Conservation (phyloP, 2,113 vertebrate species). For the Cyphotilapia sp. region DNA sequence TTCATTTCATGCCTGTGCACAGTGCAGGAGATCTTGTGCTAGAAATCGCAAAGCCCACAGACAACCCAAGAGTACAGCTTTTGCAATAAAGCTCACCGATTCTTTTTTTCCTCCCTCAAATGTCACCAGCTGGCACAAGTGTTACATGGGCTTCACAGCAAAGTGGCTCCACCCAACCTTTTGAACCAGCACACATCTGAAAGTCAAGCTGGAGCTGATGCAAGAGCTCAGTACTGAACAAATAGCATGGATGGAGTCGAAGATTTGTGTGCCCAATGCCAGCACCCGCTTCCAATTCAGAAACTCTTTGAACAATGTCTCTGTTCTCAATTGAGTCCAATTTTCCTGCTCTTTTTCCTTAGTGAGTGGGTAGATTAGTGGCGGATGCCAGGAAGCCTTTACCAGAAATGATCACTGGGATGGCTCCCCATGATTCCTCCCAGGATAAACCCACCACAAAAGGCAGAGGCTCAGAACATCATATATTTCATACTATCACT, state of each 20-base stretch:
- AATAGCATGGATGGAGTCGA: conserved; percentile 33
- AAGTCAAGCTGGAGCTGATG: conserved; percentile 5
- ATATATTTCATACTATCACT: conserved; percentile 32
- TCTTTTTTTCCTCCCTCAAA: not conserved
- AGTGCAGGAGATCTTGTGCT: conserved; percentile 9
- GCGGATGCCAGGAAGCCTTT: conserved; percentile 55
- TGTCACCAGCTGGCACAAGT: conserved; percentile 37
- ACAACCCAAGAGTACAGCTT: not conserved
- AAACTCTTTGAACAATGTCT: conserved; percentile 55
- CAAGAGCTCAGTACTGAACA: not conserved
- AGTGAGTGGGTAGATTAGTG: conserved; percentile 49
- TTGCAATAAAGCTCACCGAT: not conserved
- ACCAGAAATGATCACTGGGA: conserved; percentile 48
- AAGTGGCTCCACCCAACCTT: conserved; percentile 21
- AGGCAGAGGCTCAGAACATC: conserved; percentile 33
- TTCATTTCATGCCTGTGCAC: not conserved
- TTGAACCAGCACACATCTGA: not conserved
- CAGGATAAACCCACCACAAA: conserved; percentile 32
- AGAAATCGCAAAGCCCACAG: not conserved
- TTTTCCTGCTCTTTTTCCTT: conserved; percentile 52
- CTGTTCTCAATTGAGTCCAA: conserved; percentile 57
- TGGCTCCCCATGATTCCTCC: conserved; percentile 18
- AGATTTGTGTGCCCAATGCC: conserved; percentile 25
- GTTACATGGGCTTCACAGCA: conserved; percentile 1
- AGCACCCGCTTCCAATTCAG: conserved; percentile 60